Evolutionary conservation across 2,113 vertebrate genomes (phyloP), one percentile per base, ranked within the genome.

Genomic region (Colossoma macropomum): DNA sequence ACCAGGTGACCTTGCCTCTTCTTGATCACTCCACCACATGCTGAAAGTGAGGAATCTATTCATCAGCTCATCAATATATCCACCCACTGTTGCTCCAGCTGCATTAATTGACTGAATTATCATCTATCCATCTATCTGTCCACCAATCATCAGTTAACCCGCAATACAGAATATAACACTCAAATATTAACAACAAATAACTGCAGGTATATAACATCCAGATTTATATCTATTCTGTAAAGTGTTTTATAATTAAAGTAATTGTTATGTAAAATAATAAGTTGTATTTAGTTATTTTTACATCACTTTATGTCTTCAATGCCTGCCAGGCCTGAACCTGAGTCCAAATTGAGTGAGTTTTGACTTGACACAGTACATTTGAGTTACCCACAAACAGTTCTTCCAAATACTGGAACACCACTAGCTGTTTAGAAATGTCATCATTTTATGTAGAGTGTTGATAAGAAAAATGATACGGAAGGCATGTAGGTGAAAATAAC

Each of bases 1-100:
- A 98, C 93, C 92, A 99, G 94, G 81, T 98, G 96, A 78, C 98
- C 97, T 84, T 95, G 96, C 0, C 93, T 88, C 86, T 95, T 96
- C 68, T 65, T 94, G 69, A 98, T 93, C 84, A 98, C 93, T 80
- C 96, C 96, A 19, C 98, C 98, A 0, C 98, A 99, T 65, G 94
- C 98, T 99, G 84, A 87, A 88, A 80, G 85, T 72, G 23, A 71
- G 16, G 63, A 1, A 83, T 12, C 50, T 15, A 70, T 75, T 21
- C 1, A 38, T 75, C 6, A 16, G 52, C 10, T 52, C 1, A 72
- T 60, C 23, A 41, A n/a, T 60, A 41, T 28, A 12, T 59, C 54
- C 17, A 60, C 21, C 1, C 19, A 28, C 3, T 17, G 8, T 27
- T 27, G 23, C 56, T 4, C 50, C 2, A 60, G 69, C 8, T n/a